Evolutionary conservation across 2,888 invertebrate genomes (phyloP), one percentile per base, ranked within the genome.

Genomic region (Athetis lepigone): DNA sequence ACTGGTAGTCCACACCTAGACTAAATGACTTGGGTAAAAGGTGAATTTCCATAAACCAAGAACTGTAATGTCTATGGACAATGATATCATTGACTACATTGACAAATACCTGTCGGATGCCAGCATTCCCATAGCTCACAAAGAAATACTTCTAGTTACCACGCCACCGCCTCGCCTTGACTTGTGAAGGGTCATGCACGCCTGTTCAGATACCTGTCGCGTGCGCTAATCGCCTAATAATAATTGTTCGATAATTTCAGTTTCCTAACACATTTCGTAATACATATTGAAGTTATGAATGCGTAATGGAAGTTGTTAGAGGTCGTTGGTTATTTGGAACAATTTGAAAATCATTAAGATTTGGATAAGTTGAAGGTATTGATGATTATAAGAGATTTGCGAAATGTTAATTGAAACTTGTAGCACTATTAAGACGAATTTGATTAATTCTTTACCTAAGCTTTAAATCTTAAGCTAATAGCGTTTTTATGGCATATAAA

Each of bases 151-250:
- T 68, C 49, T 52, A 58, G 52, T 60, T 37, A 47, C 39, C 50
- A 66, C 51, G 57, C 43, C 6, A 74, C 61, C 16, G 65, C 70
- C 79, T 89, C 50, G 82, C 92, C 92, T 92, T 92, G 92, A 89
- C 88, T 88, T 80, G 88, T 84, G 85, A 90, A 88, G 88, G 90
- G 89, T 91, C 89, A 88, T 81, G 84, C 80, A 77, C 74, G 76
- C 73, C 72, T 74, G 29, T 70, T 47, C 45, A 66, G 61, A 82
- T 81, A 75, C 78, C 81, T 69, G 60, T 60, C 63, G 72, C 64
- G 49, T 82, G 76, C 77, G 76, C 65, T 75, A 77, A 78, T 75
- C 70, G 71, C 73, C 73, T 81, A 60, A 69, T 54, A 68, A 55
- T 64, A 55, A 60, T 60, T 67, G 46, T 72, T 77, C 60, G 47